These are phyloP conservation scores for Cacoxenus indagator DNA, from an alignment of 2,888 invertebrate genomes.

Conservation along the genomic window DNA sequence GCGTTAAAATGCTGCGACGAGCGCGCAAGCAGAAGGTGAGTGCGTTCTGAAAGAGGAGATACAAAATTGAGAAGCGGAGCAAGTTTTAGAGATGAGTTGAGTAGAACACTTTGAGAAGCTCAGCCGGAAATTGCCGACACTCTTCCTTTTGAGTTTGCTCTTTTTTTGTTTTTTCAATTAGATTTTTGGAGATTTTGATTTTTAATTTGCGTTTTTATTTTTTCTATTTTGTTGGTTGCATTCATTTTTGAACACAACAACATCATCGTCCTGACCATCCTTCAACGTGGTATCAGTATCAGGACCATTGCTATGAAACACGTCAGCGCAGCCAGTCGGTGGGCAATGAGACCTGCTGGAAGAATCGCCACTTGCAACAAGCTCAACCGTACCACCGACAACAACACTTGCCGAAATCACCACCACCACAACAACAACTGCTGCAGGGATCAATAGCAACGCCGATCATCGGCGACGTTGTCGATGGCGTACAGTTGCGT, in stretches of 20 bases:
- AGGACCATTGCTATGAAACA: conserved; percentile 68
- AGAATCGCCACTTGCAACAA: conserved; percentile 60
- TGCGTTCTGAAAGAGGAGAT: conserved; percentile 30
- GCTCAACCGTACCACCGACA: conserved; percentile 39
- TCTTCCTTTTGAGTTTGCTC: conserved; percentile 23
- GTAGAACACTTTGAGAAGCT: conserved; percentile 6
- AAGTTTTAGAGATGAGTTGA: background rate
- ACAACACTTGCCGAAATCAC: conserved; percentile 19
- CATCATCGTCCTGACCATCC: conserved; percentile 24
- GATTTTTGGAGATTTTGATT: conserved; percentile 43
- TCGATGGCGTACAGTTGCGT: conserved; percentile 64
- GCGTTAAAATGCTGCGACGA: conserved; percentile 69
- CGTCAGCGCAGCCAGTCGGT: conserved; percentile 70
- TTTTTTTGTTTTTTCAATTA: conserved; percentile 33
- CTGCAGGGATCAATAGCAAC: conserved; percentile 50
- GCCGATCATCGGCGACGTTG: conserved; percentile 53
- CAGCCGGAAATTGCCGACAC: conserved; percentile 14
- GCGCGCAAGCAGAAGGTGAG: conserved; percentile 70
- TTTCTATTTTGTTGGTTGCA: conserved; percentile 35
- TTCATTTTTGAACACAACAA: conserved; percentile 27
- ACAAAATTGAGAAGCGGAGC: conserved; percentile 11
- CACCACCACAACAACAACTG: conserved; percentile 32
- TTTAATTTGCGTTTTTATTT: conserved; percentile 34
- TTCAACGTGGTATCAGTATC: conserved; percentile 52
- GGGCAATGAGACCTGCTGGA: conserved; percentile 69